These are phyloP conservation scores for Sorex araneus DNA, from an alignment of 2,113 vertebrate species.

Conservation along the genomic window DNA sequence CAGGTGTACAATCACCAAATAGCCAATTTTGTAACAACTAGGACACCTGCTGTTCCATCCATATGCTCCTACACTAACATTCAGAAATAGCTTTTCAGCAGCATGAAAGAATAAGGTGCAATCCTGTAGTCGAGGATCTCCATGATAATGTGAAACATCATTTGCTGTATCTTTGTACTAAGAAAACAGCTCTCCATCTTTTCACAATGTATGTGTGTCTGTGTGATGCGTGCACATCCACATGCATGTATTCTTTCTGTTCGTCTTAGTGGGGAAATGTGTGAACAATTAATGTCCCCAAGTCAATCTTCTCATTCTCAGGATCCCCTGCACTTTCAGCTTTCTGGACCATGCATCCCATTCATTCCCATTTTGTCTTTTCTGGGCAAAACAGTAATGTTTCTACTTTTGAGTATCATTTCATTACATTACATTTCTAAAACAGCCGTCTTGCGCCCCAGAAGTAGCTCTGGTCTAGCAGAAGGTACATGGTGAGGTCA, in stretches of 20 bases:
- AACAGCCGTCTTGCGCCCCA: slow-evolving; percentile 50
- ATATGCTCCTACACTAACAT: neutral
- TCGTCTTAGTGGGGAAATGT: neutral
- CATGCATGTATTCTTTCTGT: neutral
- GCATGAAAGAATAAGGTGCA: neutral
- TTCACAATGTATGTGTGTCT: neutral
- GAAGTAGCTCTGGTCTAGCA: slow-evolving; percentile 69
- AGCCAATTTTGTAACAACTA: neutral
- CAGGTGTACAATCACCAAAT: neutral
- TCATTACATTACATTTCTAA: slow-evolving; percentile 68
- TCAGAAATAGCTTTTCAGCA: slow-evolving; percentile 34
- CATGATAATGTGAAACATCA: slow-evolving; percentile 24
- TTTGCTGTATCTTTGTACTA: slow-evolving; percentile 56
- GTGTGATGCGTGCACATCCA: neutral
- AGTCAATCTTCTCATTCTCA: slow-evolving; percentile 28
- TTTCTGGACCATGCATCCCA: slow-evolving; percentile 54
- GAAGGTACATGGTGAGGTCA: too few relatives aligned
- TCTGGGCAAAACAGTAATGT: neutral
- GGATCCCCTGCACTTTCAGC: neutral
- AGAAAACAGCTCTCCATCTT: neutral
- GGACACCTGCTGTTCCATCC: neutral
- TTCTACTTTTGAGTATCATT: slow-evolving; percentile 73
- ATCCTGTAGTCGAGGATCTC: neutral
- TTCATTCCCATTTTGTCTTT: slow-evolving; percentile 30
- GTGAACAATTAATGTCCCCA: slow-evolving; percentile 29